Evolutionary conservation across 2,113 vertebrate genomes (phyloP).

Genomic region (Apodemus sylvaticus): DNA sequence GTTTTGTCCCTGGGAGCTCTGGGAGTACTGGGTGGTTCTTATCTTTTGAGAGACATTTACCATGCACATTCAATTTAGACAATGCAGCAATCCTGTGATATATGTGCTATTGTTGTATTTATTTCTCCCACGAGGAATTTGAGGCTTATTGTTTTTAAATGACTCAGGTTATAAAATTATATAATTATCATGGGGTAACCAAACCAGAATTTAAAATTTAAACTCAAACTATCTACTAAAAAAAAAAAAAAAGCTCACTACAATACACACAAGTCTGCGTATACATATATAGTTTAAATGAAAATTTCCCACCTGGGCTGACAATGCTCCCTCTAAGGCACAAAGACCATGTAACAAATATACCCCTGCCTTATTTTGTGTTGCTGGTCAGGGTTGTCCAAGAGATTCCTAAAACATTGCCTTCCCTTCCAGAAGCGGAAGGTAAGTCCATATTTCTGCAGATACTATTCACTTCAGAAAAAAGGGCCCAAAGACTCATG

Average conservation of each 20-base stretch:
- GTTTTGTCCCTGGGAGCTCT: too few species aligned
- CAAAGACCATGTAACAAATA: background rate
- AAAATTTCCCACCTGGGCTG: background rate
- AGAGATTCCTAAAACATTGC: background rate
- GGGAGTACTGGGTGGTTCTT: too few species aligned
- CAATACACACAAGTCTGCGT: background rate
- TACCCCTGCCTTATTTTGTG: background rate
- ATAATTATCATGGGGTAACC: background rate
- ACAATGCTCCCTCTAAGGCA: background rate
- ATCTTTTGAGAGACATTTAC: slow-evolving; percentile 23
- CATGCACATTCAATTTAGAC: background rate
- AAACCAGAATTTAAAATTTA: slow-evolving; percentile 20
- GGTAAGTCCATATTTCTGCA: background rate
- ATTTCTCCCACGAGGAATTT: slow-evolving; percentile 46
- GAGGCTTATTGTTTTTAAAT: background rate
- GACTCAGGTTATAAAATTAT: background rate
- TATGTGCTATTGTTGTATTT: background rate
- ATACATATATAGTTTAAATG: background rate
- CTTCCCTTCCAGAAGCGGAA: background rate
- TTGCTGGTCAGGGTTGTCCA: background rate
- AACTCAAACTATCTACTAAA: background rate
- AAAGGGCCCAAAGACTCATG: background rate
- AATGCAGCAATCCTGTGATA: background rate
- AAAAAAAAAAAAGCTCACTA: background rate
- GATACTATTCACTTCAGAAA: too few species aligned